phyloP scores from a whole-genome alignment of 2,888 invertebrate genomes.

The Drosophila picticornis region DNA sequence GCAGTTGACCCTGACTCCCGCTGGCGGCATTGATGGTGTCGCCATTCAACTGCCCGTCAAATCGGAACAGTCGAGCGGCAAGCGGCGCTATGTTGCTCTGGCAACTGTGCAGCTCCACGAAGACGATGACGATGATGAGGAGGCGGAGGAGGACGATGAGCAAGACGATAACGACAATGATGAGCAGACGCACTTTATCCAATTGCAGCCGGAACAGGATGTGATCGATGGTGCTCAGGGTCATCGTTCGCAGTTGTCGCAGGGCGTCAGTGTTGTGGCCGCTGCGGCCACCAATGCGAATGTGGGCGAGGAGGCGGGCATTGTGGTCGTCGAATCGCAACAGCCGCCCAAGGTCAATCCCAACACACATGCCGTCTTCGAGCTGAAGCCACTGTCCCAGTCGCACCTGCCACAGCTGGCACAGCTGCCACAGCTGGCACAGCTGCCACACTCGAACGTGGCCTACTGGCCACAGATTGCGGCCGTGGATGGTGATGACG shows the following conservation, averaged over 20 bases:
- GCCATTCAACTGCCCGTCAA: neutral
- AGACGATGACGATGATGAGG: constrained; percentile 24
- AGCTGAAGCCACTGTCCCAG: constrained; percentile 68
- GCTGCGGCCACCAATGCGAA: constrained; percentile 57
- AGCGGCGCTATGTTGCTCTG: constrained; percentile 65
- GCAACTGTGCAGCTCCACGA: constrained; percentile 47
- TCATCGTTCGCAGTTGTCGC: constrained; percentile 39
- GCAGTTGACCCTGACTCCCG: constrained; percentile 22
- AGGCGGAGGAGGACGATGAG: constrained; percentile 19
- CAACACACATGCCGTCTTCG: constrained; percentile 80
- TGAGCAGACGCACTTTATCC: neutral
- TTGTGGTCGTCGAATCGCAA: constrained; percentile 73
- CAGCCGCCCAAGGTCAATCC: constrained; percentile 81
- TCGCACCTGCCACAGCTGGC: constrained; percentile 12
- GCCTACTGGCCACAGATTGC: constrained; percentile 39
- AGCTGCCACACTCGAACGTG: neutral
- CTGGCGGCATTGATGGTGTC: constrained; percentile 31
- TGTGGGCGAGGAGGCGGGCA: constrained; percentile 64
- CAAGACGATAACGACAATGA: constrained; percentile 18
- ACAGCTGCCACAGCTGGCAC: neutral
- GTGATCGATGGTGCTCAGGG: neutral
- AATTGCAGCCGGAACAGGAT: neutral
- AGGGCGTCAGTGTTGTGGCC: constrained; percentile 62
- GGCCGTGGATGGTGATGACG: constrained; percentile 9
- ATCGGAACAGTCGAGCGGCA: constrained; percentile 13